Base-by-base conservation (phyloP, 2,113 vertebrate genomes). In the Phylloscopus trochilus region DNA sequence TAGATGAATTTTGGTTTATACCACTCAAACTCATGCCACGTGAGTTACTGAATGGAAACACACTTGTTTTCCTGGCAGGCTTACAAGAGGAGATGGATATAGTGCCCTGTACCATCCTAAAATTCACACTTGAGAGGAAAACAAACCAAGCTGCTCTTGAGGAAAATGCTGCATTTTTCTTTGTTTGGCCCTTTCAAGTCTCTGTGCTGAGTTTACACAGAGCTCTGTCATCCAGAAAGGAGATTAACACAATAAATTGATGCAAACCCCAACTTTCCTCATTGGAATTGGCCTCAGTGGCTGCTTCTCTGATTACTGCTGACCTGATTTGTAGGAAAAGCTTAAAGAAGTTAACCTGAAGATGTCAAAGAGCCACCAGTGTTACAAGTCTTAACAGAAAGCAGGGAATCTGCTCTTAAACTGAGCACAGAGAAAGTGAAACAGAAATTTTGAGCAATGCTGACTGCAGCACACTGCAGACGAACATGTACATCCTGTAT, bases 21-120 rank as follows among this genome's bases (percentile, higher is more conserved):
- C 49, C 41, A 5, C 28, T 69, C 59, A 24, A 28, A 30, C 15
- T 52, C 0, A 0, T 73, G 53, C 78, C 56, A 13, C 24, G 44
- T n/a, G 78, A 72, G 27, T 37, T 52, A 10, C 52, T n/a, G 44
- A 82, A 53, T 20, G 53, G 69, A 82, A 91, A 89, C 19, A 14
- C 0, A 2, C 6, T 7, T 30, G 4, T 58, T 93, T 82, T 72
- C 46, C 75, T 80, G 88, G 70, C 33, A 75, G 79, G 43, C 37
- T 83, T 66, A 22, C 35, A 72, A n/a, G 39, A 70, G 39, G 39
- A 78, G 43, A 23, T 81, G 62, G 74, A 21, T 39, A 16, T 4
- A 63, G 16, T 64, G 55, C n/a, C 69, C 41, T 60, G 37, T 33
- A n/a, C 60, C 43, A 51, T 28, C 80, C 68, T 76, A 20, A 91